These are phyloP conservation scores for Phalacrocorax carbo DNA, from an alignment of 2,113 vertebrate genomes.

Conservation along the genomic window DNA sequence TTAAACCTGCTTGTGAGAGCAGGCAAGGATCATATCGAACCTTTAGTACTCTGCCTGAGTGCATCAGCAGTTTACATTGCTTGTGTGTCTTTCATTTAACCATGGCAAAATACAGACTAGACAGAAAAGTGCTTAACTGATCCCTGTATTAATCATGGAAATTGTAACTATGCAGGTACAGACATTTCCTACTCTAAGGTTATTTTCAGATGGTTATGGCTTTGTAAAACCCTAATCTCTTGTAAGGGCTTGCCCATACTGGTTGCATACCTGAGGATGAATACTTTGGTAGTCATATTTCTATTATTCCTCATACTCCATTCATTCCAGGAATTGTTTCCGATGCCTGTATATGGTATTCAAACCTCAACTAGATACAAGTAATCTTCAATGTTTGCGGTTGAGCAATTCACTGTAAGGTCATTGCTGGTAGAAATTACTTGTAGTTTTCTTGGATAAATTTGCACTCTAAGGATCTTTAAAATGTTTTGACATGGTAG, in stretches of 20 bases:
- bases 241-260: background rate
- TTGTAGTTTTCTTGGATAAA: background rate
- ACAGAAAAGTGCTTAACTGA: background rate
- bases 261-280: background rate
- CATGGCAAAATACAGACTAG: background rate
- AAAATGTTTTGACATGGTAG: background rate
- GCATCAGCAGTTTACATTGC: background rate
- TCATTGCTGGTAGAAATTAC: background rate
- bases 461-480: background rate
- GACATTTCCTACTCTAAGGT: background rate
- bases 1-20: background rate
- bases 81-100: background rate
- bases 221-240: background rate
- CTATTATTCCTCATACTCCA: background rate
- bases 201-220: background rate
- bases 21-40: background rate
- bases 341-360: background rate
- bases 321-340: background rate
- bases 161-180: background rate
- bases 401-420: background rate
- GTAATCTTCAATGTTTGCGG: background rate
- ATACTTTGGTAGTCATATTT: background rate
- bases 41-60: background rate
- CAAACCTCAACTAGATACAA: background rate
- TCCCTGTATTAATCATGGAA: background rate